Percentiles rank a stretch among this genome's conserved stretches.
Evolutionary conservation across 2,113 vertebrate species (phyloP).

Genomic region (Phyllostomus hastatus): DNA sequence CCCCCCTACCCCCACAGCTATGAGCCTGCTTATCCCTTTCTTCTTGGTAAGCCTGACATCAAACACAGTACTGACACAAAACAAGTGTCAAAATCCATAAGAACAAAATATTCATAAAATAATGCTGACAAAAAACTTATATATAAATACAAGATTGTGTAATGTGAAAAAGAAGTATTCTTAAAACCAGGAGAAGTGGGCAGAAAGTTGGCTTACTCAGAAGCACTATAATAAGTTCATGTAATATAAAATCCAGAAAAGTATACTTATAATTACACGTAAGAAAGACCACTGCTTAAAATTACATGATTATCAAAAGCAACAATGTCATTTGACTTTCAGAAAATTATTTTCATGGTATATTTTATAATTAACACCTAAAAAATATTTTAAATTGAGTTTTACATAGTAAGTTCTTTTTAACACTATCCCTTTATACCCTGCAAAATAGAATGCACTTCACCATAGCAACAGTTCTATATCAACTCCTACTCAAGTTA

Average conservation of each 20-base stretch:
- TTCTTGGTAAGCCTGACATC: neutral
- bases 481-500: slow-evolving; percentile 70
- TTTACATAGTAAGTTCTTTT: slow-evolving; percentile 62
- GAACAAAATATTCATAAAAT: slow-evolving; percentile 34
- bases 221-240: neutral
- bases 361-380: slow-evolving; percentile 51
- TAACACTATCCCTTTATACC: slow-evolving; percentile 52
- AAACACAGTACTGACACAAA: neutral
- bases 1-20: no score
- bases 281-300: slow-evolving; percentile 42
- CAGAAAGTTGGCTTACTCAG: neutral
- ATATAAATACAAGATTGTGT: neutral
- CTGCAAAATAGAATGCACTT: slow-evolving; percentile 65
- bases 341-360: slow-evolving; percentile 59
- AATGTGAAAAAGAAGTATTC: neutral
- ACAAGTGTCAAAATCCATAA: neutral
- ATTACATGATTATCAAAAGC: slow-evolving; percentile 11
- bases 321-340: slow-evolving; percentile 45
- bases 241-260: neutral
- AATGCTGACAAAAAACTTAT: neutral
- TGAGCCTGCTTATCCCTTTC: neutral
- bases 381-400: slow-evolving; percentile 67
- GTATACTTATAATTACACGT: neutral
- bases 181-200: slow-evolving; percentile 16
- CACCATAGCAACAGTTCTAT: slow-evolving; percentile 73